Base-by-base conservation (phyloP, 1,140 invertebrate genomes). In the Calosoma granatense region DNA sequence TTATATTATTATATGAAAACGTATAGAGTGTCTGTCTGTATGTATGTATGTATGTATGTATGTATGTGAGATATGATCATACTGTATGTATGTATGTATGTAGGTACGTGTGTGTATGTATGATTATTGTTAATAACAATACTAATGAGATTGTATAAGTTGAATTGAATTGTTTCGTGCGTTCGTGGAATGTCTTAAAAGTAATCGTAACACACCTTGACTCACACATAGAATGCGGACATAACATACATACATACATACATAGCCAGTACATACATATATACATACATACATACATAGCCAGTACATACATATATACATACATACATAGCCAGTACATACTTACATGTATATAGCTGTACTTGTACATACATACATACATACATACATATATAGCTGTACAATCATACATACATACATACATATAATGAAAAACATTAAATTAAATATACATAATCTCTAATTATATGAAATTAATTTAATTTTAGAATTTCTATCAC, bases 271-370 rank as follows among this genome's bases (percentile, higher is more conserved):
- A 36, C 26, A 36, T 36, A 36, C 26, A 36, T 36, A 36, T 36
- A 36, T 36, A 36, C 6, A n/a, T 36, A 36, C 26, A 36, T 36
- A 36, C 6, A 36, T 36, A 36, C 26, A 36, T 36, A 36, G 26
- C n/a, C n/a, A 36, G n/a, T 36, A 36, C n/a, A 36, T 36, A 36
- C n/a, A 36, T 36, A 36, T 36, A 36, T 36, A 36, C n/a, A 36
- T 36, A 36, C n/a, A 36, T 36, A 36, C n/a, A 36, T 36, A 36
- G n/a, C n/a, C n/a, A n/a, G n/a, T 36, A 36, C n/a, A 36, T 36
- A 36, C n/a, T 9, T 36, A 36, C n/a, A 36, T 36, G n/a, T 36
- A 36, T 36, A 36, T 36, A 36, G 6, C 6, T 36, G 6, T 36
- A 36, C 26, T 6, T 36, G n/a, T 36, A 9, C n/a, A 36, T 36